Percentiles rank a stretch among this genome's conserved stretches.
Evolutionary conservation across 2,888 invertebrate species (phyloP).

Genomic region (Terebella lapidaria): DNA sequence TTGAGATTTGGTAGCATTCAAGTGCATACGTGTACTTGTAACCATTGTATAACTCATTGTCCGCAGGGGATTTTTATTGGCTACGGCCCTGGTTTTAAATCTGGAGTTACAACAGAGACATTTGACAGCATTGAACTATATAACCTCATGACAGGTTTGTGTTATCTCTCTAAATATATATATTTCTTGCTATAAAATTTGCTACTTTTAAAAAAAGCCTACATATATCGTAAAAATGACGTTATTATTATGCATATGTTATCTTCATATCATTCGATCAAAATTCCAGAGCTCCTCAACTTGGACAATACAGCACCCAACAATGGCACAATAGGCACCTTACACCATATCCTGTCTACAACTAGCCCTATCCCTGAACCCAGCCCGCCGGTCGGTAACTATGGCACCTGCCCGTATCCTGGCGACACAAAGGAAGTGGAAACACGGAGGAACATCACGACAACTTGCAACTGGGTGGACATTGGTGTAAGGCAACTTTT

Average conservation of each 20-base stretch:
- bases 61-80: slow-evolving; percentile 49
- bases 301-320: slow-evolving; percentile 42
- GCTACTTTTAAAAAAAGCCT: too few relatives aligned
- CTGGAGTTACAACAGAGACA: slow-evolving; percentile 36
- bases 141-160: slow-evolving; percentile 52
- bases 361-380: neutral
- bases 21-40: too few relatives aligned
- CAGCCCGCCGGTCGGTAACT: slow-evolving; percentile 10
- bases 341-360: slow-evolving; percentile 39
- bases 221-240: too few relatives aligned
- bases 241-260: too few relatives aligned
- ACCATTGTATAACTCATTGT: too few relatives aligned
- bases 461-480: neutral
- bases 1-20: too few relatives aligned
- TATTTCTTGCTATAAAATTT: too few relatives aligned
- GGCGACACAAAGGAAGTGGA: slow-evolving; percentile 9
- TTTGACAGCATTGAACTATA: slow-evolving; percentile 56
- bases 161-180: too few relatives aligned
- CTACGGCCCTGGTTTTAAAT: slow-evolving; percentile 51
- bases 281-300: neutral
- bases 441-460: slow-evolving; percentile 9
- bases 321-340: slow-evolving; percentile 54
- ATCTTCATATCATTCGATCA: too few relatives aligned
- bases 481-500: too few relatives aligned
- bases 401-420: slow-evolving; percentile 14